Base-by-base conservation (phyloP, 2,888 invertebrate species). In the Hofmannophila pseudospretella region DNA sequence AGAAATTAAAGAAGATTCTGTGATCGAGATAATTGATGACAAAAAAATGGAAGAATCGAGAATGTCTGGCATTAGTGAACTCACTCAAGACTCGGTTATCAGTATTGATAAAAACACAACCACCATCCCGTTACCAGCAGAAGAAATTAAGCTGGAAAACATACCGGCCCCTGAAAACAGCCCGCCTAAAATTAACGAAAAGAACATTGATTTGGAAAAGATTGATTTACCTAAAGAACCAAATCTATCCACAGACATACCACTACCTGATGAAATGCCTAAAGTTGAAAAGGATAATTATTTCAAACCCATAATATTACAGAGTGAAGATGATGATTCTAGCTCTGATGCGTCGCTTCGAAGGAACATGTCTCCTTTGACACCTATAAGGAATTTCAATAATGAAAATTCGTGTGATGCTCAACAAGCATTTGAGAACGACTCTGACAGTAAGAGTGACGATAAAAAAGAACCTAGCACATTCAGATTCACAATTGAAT, bases 361-460 rank as follows among this genome's bases (percentile, higher is more conserved):
- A 42, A 68, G 85, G 45, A 86, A 87, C 34, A 81, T 87, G 81
- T 87, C 86, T 2, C 86, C 86, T 1, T 53, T 87, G 16, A 87
- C 86, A 3, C 86, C 86, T 5, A 81, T 87, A 25, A 68, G 85
- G 34, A 85, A 82, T 54, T 86, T 73, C 23, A 79, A 81, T 44
- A 84, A 84, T 47, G 86, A 86, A 48, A 85, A 87, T 38, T 87
- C 86, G 0, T 84, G 73, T 49, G 86, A 87, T 32, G 86, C 86
- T 1, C 85, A 85, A 46, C 86, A 84, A 54, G 85, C 71, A 1
- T 87, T 84, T 36, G 85, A 86, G 43, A 71, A 77, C 44, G 70
- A 75, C 44, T 64, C 68, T 7, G 57, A 57, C 23, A 61, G 58
- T 26, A 78, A 72, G 55, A 58, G 42, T 33, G 66, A 68, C 28